A percentile compares a stretch with the other conserved stretches of the same genome.
phyloP scores from a whole-genome alignment of 1,140 invertebrate species.

The Orchesella cincta region DNA sequence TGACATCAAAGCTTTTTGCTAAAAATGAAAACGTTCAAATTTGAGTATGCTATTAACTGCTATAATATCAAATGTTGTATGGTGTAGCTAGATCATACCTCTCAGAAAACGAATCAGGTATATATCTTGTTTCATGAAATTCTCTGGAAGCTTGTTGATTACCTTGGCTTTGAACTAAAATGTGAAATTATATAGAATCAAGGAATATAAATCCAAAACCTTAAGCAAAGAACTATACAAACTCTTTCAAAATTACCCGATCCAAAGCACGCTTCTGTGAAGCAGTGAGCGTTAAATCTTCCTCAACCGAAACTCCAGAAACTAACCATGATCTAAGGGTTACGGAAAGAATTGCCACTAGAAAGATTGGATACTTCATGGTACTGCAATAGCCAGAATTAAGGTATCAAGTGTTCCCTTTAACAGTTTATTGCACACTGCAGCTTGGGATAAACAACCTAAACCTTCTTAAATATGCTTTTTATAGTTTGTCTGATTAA shows the following conservation, averaged over 20 bases:
- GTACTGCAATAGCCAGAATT: no score
- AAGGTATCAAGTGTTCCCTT: no score
- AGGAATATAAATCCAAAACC: neutral
- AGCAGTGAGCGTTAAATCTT: conserved; percentile 8
- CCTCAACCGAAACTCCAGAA: neutral
- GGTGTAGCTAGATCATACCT: neutral
- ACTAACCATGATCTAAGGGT: neutral
- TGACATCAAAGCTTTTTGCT: conserved; percentile 20
- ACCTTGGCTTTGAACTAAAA: neutral
- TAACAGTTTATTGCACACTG: neutral
- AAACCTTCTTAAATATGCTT: no score
- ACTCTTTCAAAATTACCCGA: neutral
- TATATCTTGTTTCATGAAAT: conserved; percentile 1
- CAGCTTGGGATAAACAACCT: neutral
- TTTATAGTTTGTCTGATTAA: no score
- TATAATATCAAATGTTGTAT: neutral
- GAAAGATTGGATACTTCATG: no score
- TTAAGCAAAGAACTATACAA: neutral
- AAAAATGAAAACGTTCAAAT: neutral
- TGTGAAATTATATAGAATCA: neutral
- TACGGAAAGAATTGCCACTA: no score
- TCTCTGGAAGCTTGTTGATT: conserved; percentile 7
- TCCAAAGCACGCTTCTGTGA: neutral
- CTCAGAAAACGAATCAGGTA: neutral
- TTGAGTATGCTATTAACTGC: neutral